A percentile compares a stretch with the other conserved stretches of the same genome.
Evolutionary conservation across 1,140 invertebrate genomes (phyloP).

Genomic region (Drosophila lini): DNA sequence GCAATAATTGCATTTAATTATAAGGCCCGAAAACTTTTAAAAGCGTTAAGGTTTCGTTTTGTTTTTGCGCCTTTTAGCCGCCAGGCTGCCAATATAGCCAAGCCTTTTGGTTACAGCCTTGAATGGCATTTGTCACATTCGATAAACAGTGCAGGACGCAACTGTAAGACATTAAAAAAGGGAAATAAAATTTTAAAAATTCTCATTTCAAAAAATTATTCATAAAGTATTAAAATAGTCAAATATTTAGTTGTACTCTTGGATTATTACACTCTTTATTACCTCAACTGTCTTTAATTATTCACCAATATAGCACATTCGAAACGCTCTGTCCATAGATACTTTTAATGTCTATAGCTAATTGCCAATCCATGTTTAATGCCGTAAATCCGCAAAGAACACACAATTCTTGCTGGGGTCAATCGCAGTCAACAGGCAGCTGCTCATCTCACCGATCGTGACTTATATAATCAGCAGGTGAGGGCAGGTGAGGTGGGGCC

Average conservation of each 20-base stretch:
- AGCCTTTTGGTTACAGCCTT: constrained; percentile 59
- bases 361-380: constrained; percentile 70
- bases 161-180: neutral
- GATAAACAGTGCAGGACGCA: constrained; percentile 4
- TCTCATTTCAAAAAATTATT: accelerated
- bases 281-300: neutral
- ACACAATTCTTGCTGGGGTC: constrained; percentile 49
- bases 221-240: neutral
- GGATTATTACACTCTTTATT: neutral
- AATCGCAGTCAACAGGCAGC: constrained; percentile 42
- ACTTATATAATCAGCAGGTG: constrained; percentile 66
- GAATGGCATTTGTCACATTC: constrained; percentile 70
- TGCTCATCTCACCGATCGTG: constrained; percentile 71
- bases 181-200: neutral
- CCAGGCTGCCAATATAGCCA: constrained; percentile 37
- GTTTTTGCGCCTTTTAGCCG: constrained; percentile 31
- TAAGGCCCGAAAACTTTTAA: constrained; percentile 53
- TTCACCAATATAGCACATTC: constrained; percentile 12
- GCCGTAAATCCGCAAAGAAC: constrained; percentile 44
- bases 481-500: neutral
- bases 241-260: neutral
- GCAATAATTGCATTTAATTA: constrained; percentile 84
- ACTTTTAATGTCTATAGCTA: constrained; percentile 44
- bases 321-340: constrained; percentile 1
- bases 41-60: constrained; percentile 53